Evolutionary conservation across 2,797 vertebrate genomes (phyloP).

Genomic region (Odontamblyopus rebecca): DNA sequence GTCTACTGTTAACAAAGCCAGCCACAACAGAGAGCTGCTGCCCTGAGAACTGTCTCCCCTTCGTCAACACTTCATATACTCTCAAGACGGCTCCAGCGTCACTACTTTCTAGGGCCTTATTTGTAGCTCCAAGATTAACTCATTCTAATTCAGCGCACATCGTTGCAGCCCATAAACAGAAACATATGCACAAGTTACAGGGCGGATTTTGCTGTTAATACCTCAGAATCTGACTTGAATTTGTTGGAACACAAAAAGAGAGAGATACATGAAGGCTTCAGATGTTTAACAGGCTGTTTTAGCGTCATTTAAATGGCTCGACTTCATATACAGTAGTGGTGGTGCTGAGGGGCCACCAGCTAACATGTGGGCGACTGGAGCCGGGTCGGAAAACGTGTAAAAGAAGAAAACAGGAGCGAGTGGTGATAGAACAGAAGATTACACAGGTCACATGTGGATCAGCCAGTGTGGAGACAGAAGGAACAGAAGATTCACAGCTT

Average conservation of each 20-base stretch:
- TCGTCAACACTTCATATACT: constrained; percentile 51
- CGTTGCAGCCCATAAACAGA: constrained; percentile 26
- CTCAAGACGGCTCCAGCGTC: constrained; percentile 44
- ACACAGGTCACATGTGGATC: constrained; percentile 65
- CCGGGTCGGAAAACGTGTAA: constrained; percentile 60
- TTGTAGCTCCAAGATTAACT: constrained; percentile 55
- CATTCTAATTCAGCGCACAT: constrained; percentile 46
- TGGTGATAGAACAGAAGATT: constrained; percentile 42
- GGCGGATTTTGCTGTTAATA: constrained; percentile 38
- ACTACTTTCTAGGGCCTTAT: constrained; percentile 44
- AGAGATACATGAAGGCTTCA: constrained; percentile 56
- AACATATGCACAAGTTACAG: constrained; percentile 49
- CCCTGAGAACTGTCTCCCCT: constrained; percentile 57
- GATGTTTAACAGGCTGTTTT: constrained; percentile 68
- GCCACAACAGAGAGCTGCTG: constrained; percentile 58
- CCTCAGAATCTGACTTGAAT: constrained; percentile 43
- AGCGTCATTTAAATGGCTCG: constrained; percentile 54
- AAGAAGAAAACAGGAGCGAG: constrained; percentile 32
- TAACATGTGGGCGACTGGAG: constrained; percentile 63
- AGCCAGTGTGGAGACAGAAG: constrained; percentile 37
- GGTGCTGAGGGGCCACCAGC: constrained; percentile 37
- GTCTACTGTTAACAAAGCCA: constrained; percentile 56
- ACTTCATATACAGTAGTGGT: constrained; percentile 61
- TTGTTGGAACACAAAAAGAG: constrained; percentile 49
- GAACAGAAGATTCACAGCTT: background rate